phyloP scores from a whole-genome alignment of 2,113 vertebrate species.

The Pluvialis apricaria region DNA sequence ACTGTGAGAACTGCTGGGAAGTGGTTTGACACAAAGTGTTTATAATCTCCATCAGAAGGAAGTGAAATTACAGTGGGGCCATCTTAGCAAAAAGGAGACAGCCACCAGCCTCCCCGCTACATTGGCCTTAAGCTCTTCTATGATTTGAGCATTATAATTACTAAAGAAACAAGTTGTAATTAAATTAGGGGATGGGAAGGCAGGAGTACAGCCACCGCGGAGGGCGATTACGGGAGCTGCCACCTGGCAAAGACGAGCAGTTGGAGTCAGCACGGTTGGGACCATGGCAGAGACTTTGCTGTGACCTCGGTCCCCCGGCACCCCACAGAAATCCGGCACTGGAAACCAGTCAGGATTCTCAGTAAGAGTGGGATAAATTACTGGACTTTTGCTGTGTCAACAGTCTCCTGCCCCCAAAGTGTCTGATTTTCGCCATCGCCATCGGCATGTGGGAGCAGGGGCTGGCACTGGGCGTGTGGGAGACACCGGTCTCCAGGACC shows the following conservation, averaged over 20 bases:
- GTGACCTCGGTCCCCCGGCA: neutral
- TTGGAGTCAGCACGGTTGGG: neutral
- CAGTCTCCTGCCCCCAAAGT: neutral
- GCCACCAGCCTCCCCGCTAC: neutral
- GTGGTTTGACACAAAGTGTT: conserved; percentile 69
- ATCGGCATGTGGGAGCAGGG: accelerated
- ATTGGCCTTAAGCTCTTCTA: conserved; percentile 47
- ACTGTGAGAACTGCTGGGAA: conserved; percentile 60
- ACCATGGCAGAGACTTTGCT: accelerated
- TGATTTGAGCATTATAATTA: conserved; percentile 43
- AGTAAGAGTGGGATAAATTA: neutral
- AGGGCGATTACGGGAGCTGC: neutral
- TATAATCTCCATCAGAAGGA: conserved; percentile 58
- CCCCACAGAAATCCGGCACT: accelerated
- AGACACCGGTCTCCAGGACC: neutral
- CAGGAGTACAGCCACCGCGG: neutral
- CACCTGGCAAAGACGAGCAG: neutral
- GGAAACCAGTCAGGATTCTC: neutral
- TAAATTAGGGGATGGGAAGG: conserved; percentile 17
- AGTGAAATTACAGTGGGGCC: conserved; percentile 24
- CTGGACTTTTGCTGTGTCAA: accelerated
- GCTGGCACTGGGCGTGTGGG: accelerated
- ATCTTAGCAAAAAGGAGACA: conserved; percentile 4
- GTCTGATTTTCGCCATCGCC: neutral
- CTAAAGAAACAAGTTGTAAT: conserved; percentile 11